These are phyloP conservation scores for Syngnathus scovelli DNA, from an alignment of 2,113 vertebrate genomes.

Conservation along the genomic window DNA sequence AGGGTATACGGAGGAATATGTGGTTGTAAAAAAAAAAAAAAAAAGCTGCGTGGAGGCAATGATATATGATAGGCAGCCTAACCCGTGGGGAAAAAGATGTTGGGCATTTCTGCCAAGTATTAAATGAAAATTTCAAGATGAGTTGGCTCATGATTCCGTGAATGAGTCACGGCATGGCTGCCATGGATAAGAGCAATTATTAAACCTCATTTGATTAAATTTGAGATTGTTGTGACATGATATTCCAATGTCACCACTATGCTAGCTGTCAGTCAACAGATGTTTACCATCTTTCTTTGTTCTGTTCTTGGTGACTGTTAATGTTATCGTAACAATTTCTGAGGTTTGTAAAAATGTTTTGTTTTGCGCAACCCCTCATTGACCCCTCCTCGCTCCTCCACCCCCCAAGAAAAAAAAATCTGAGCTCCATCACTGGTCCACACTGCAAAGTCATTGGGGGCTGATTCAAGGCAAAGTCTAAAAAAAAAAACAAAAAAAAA, in stretches of 20 bases:
- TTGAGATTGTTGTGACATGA: neutral
- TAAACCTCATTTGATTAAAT: neutral
- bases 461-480: neutral
- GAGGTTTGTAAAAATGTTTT: too few species aligned
- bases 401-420: too few species aligned
- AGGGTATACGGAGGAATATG: neutral
- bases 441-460: too few species aligned
- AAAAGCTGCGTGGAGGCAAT: neutral
- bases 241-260: neutral
- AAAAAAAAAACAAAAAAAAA: neutral
- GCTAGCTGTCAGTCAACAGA: neutral
- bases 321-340: neutral
- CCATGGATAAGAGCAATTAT: neutral
- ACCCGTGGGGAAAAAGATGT: neutral
- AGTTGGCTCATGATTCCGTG: slow-evolving; percentile 14
- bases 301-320: neutral
- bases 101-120: neutral
- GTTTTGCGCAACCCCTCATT: too few species aligned
- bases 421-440: too few species aligned
- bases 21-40: slow-evolving; percentile 7
- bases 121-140: slow-evolving; percentile 20
- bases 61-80: slow-evolving; percentile 1
- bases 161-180: slow-evolving; percentile 14
- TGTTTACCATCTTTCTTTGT: neutral
- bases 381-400: too few species aligned